Evolutionary conservation across 2,797 vertebrate species (phyloP).

Genomic region (Discoglossus pictus): DNA sequence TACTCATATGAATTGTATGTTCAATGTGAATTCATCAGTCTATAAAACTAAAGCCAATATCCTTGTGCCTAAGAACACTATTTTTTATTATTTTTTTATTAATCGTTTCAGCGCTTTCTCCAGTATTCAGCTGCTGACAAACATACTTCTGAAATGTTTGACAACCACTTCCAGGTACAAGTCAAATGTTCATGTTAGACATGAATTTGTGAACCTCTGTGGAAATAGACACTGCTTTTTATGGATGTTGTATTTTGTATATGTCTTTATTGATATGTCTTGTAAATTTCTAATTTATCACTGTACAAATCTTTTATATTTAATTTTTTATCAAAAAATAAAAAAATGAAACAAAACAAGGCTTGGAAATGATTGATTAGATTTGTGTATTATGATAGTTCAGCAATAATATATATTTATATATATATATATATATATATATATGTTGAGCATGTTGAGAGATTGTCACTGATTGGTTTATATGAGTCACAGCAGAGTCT

Average conservation of each 20-base stretch:
- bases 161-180: conserved; percentile 59
- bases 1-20: conserved; percentile 33
- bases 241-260: conserved; percentile 65
- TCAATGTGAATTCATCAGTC: conserved; percentile 9
- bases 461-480: too few species aligned
- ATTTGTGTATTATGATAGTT: too few species aligned
- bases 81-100: background rate
- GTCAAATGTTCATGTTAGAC: conserved; percentile 49
- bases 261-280: conserved; percentile 81
- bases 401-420: too few species aligned
- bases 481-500: too few species aligned
- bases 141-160: conserved; percentile 32
- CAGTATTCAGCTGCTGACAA: conserved; percentile 35
- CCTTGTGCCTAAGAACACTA: conserved; percentile 17
- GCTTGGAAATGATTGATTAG: too few species aligned
- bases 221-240: conserved; percentile 63
- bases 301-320: conserved; percentile 84
- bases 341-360: conserved; percentile 56
- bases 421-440: too few species aligned
- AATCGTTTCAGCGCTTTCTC: conserved; percentile 5
- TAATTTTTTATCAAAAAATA: conserved; percentile 81
- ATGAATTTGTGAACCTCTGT: conserved; percentile 53
- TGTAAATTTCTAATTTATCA: conserved; percentile 99
- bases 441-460: too few species aligned
- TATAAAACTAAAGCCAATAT: conserved; percentile 12